phyloP scores from a whole-genome alignment of 1,140 invertebrate genomes.

The Drosophila gunungcola region DNA sequence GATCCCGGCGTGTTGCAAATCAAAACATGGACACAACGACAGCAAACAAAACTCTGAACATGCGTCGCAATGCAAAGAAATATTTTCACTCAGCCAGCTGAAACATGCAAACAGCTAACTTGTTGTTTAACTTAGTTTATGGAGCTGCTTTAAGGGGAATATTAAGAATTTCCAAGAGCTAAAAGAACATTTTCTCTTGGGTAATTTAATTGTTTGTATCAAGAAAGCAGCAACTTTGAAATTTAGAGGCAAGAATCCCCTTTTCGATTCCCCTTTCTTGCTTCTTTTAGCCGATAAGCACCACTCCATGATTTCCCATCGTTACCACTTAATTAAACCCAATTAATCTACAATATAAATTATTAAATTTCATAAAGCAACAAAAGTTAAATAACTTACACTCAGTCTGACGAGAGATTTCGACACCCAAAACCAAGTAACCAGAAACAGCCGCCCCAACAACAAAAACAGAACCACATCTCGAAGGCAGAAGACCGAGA shows the following conservation, averaged over 20 bases:
- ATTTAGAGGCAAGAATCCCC: neutral
- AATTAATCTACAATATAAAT: slow-evolving; percentile 63
- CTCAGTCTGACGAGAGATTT: slow-evolving; percentile 45
- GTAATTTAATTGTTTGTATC: neutral
- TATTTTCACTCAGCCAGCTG: slow-evolving; percentile 55
- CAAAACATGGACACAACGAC: slow-evolving; percentile 76
- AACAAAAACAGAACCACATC: slow-evolving; percentile 17
- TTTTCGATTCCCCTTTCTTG: neutral
- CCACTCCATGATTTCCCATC: slow-evolving; percentile 32
- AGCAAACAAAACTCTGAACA: slow-evolving; percentile 79
- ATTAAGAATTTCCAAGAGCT: neutral
- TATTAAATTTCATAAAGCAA: slow-evolving; percentile 58
- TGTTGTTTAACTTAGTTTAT: slow-evolving; percentile 49
- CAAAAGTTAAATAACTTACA: slow-evolving; percentile 49
- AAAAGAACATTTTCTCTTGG: neutral
- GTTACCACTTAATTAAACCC: slow-evolving; percentile 60
- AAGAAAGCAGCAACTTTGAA: neutral
- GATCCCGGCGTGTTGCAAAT: slow-evolving; percentile 77
- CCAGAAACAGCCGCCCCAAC: slow-evolving; percentile 21
- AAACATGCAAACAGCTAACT: slow-evolving; percentile 66
- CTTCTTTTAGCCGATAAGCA: slow-evolving; percentile 1
- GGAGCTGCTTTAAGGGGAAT: slow-evolving; percentile 11
- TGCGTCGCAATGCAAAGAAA: slow-evolving; percentile 73
- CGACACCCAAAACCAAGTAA: slow-evolving; percentile 50
- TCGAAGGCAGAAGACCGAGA: slow-evolving; percentile 43